A percentile compares a stretch with the other conserved stretches of the same genome.
Conservation (phyloP, 2,113 vertebrate species). For the Notechis scutatus region DNA sequence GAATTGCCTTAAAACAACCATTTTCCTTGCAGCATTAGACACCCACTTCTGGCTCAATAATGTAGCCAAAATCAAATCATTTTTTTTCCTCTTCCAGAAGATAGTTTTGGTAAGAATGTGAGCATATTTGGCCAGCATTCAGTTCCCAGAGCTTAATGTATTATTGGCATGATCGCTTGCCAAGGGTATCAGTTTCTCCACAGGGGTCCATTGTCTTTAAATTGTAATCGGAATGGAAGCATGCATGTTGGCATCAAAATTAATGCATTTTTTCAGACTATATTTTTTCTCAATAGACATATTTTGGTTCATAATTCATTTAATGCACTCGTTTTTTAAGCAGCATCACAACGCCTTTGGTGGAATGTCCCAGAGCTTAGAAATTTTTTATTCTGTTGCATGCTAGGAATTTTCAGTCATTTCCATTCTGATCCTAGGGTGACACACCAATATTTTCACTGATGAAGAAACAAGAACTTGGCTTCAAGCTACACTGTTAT, state of each 20-base stretch:
- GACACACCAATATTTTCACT: conserved; percentile 28
- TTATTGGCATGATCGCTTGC: not conserved
- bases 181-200: not conserved
- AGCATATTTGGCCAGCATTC: not conserved
- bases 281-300: not conserved
- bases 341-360: not conserved
- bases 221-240: not conserved
- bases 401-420: conserved; percentile 20
- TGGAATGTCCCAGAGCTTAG: conserved; percentile 1
- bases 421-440: conserved; percentile 37
- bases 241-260: not conserved
- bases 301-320: not conserved
- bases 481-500: not conserved
- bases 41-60: not conserved
- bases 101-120: not conserved
- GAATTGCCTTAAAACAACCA: not conserved
- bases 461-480: conserved; percentile 7
- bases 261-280: not conserved
- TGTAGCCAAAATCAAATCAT: not conserved
- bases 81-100: not conserved
- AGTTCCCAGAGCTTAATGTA: not conserved
- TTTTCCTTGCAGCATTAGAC: not conserved
- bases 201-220: not conserved
- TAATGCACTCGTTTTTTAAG: not conserved
- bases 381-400: conserved; percentile 7